phyloP scores from a whole-genome alignment of 2,888 invertebrate species.

The Drosophila paracracens region DNA sequence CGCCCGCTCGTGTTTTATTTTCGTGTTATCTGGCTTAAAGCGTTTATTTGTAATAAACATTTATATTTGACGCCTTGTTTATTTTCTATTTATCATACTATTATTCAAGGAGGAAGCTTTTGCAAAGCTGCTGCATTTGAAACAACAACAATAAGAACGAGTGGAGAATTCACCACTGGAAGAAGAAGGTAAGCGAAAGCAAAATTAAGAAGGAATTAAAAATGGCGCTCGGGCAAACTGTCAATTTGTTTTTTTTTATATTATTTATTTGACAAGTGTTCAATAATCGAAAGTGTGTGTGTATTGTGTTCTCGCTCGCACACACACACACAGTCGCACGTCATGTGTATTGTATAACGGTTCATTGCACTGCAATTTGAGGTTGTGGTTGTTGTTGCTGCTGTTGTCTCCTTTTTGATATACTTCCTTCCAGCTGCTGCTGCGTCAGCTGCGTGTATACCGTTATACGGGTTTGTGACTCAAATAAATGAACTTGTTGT shows the following conservation, averaged over 20 bases:
- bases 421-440: slow-evolving; percentile 62
- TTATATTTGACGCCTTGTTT: slow-evolving; percentile 23
- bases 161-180: slow-evolving; percentile 9
- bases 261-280: slow-evolving; percentile 57
- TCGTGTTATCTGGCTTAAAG: slow-evolving; percentile 32
- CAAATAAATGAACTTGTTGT: slow-evolving; percentile 54
- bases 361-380: slow-evolving; percentile 60
- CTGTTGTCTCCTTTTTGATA: slow-evolving; percentile 49
- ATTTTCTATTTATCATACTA: slow-evolving; percentile 43
- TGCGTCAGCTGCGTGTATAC: slow-evolving; percentile 59
- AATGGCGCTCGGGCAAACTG: slow-evolving; percentile 43
- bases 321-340: slow-evolving; percentile 8
- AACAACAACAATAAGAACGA: slow-evolving; percentile 29
- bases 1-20: slow-evolving; percentile 27
- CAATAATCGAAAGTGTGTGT: slow-evolving; percentile 68
- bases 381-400: slow-evolving; percentile 29
- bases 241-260: slow-evolving; percentile 8
- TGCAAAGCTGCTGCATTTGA: slow-evolving; percentile 46
- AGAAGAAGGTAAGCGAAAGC: slow-evolving; percentile 39
- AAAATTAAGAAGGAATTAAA: slow-evolving; percentile 21
- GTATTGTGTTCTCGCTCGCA: slow-evolving; percentile 49
- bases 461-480: slow-evolving; percentile 74
- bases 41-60: slow-evolving; percentile 31
- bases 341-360: slow-evolving; percentile 60
- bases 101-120: slow-evolving; percentile 40